A percentile compares a stretch with the other conserved stretches of the same genome.
Conservation (phyloP, 1,140 invertebrate species). For the Sinella curviseta region DNA sequence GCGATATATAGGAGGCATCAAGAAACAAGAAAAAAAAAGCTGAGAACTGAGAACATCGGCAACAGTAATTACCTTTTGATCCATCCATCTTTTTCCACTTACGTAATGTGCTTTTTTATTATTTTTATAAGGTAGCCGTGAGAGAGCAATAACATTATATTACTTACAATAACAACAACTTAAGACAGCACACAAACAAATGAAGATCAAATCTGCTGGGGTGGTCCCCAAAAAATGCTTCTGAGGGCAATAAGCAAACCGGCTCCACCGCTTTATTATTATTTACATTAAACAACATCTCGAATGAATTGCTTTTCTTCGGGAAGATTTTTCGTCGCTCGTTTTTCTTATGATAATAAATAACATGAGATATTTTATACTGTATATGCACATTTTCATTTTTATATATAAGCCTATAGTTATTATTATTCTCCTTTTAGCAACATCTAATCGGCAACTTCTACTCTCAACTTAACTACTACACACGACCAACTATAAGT, state of each 20-base stretch:
- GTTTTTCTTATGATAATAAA: no score
- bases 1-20: neutral
- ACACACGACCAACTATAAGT: no score
- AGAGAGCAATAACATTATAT: conserved; percentile 6
- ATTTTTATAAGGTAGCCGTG: conserved; percentile 18
- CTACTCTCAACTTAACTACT: no score
- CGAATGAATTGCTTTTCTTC: conserved; percentile 10
- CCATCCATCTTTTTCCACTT: conserved; percentile 21
- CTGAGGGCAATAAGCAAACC: conserved; percentile 10
- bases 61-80: neutral
- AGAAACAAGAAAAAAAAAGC: neutral
- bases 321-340: neutral
- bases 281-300: conserved; percentile 15
- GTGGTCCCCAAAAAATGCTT: conserved; percentile 18
- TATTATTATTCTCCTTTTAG: neutral
- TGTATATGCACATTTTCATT: no score
- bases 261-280: conserved; percentile 7
- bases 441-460: no score
- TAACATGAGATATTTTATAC: no score
- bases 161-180: neutral
- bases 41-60: neutral
- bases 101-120: neutral
- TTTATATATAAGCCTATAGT: no score
- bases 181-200: neutral
- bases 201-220: conserved; percentile 16